Evolutionary conservation across 2,888 invertebrate genomes (phyloP).

Genomic region (Tachina lurida): DNA sequence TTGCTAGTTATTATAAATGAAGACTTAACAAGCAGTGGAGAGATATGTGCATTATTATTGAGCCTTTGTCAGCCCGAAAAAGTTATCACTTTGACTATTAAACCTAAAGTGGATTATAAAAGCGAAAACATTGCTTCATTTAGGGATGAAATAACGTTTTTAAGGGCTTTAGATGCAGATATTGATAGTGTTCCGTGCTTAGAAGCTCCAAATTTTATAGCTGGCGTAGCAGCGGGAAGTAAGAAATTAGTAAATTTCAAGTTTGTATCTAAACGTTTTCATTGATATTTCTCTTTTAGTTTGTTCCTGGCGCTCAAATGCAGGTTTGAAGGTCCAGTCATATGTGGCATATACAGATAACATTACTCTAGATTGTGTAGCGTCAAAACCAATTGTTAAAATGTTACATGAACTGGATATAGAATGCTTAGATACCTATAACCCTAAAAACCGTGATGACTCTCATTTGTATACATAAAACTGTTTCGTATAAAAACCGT

Average conservation of each 20-base stretch:
- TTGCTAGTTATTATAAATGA: conserved; percentile 79
- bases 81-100: conserved; percentile 79
- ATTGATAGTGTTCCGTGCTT: conserved; percentile 74
- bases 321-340: conserved; percentile 75
- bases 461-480: conserved; percentile 80
- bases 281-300: conserved; percentile 73
- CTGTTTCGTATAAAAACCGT: not conserved
- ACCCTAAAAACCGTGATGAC: conserved; percentile 77
- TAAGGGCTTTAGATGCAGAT: conserved; percentile 77
- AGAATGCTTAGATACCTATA: conserved; percentile 76
- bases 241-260: conserved; percentile 55
- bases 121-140: conserved; percentile 77
- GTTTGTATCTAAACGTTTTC: not conserved
- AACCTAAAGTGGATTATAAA: conserved; percentile 80
- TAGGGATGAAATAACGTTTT: conserved; percentile 78
- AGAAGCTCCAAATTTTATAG: conserved; percentile 81
- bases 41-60: conserved; percentile 77
- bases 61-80: conserved; percentile 76
- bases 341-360: conserved; percentile 81
- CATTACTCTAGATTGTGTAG: conserved; percentile 77
- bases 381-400: conserved; percentile 79
- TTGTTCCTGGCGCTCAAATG: conserved; percentile 78
- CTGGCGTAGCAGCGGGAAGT: conserved; percentile 81
- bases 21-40: conserved; percentile 79
- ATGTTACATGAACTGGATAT: conserved; percentile 77